Base-by-base conservation (phyloP, 2,888 invertebrate species). In the Lithophane leautieri region DNA sequence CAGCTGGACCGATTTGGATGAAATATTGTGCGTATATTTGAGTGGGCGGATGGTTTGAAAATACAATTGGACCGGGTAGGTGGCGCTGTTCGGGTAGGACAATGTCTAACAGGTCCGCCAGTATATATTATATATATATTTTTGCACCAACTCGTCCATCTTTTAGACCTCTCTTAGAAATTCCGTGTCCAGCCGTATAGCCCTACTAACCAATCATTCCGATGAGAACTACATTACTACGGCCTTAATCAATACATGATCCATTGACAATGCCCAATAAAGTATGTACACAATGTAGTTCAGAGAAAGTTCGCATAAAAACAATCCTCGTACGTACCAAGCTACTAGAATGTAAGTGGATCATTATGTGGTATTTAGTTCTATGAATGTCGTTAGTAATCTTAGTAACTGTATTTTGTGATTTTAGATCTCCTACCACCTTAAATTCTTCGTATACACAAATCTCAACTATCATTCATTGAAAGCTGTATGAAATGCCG, bases 291-390 rank as follows among this genome's bases (percentile, higher is more conserved):
- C 83, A 83, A 86, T 85, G 85, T 88, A 70, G 85, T 83, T 78
- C 86, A 84, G 89, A 89, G 90, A 90, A 89, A 90, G 89, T 86
- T 75, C 50, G 70, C 40, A 83, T 81, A 88, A 87, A 88, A 89
- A 89, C 84, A 81, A 68, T 69, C 16, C 54, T 79, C 85, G 82
- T 83, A 79, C 75, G 34, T 47, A 40, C 16, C 7, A 25, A 58
- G 68, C 73, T 76, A 68, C 52, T 65, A 47, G 66, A 69, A 56
- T 69, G 28, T 73, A 84, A 84, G 81, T 84, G 44, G 78, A 73
- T 73, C 81, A 63, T 67, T 74, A 83, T 72, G 50, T 63, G 79
- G 65, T 70, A 73, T 82, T 78, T 72, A 79, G 60, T 42, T 70
- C 22, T 76, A 71, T 73, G 67, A 58, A 42, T 66, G 65, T 54